Conservation (phyloP, 2,888 invertebrate genomes). For the Ferrisia virgata region DNA sequence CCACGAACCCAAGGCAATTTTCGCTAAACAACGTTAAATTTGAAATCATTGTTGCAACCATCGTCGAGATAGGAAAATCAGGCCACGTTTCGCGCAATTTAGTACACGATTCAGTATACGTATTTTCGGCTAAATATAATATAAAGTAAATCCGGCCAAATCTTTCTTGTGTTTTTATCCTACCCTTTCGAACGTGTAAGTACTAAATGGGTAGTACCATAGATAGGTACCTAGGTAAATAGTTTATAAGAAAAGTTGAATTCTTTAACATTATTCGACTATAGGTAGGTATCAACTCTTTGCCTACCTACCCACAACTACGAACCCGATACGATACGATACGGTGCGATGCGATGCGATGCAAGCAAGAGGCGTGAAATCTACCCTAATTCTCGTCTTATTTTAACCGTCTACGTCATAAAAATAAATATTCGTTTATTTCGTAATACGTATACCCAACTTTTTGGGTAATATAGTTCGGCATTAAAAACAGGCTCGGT, state of each 20-base stretch:
- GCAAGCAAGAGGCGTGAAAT: background rate
- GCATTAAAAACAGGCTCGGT: background rate
- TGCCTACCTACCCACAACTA: no score
- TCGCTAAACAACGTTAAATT: background rate
- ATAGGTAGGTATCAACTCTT: no score
- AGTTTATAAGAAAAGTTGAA: background rate
- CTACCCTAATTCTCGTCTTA: background rate
- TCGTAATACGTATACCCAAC: background rate
- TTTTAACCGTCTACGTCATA: background rate
- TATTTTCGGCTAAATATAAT: background rate
- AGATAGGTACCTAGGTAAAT: no score
- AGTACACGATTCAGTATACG: no score
- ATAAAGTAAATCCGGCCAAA: background rate
- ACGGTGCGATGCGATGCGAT: background rate
- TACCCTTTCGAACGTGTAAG: background rate
- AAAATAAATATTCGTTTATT: conserved; percentile 17
- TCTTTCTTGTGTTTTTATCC: background rate
- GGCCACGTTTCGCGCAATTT: background rate
- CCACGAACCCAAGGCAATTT: no score
- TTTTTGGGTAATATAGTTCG: background rate
- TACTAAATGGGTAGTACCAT: no score
- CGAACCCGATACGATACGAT: background rate
- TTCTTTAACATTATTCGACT: background rate
- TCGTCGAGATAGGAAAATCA: background rate
- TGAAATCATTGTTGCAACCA: background rate